Percentiles rank a stretch among this genome's conserved stretches.
These are phyloP conservation scores for Corydoras sp. DNA, from an alignment of 2,113 vertebrate species.

Conservation along the genomic window DNA sequence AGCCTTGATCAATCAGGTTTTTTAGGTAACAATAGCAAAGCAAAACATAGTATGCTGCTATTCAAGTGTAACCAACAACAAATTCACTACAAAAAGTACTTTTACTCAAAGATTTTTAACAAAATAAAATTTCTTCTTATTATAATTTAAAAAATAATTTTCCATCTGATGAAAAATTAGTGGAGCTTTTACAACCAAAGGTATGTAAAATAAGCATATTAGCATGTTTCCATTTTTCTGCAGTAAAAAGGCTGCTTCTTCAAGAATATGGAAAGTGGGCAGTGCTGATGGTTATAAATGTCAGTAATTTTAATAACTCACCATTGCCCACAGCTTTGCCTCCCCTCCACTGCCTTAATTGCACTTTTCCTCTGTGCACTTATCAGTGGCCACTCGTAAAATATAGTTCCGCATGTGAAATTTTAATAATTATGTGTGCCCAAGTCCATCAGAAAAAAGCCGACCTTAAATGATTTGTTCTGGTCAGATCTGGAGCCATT, in stretches of 20 bases:
- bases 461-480: conserved; percentile 51
- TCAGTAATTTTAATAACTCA: conserved; percentile 43
- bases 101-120: no score
- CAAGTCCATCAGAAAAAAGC: conserved; percentile 41
- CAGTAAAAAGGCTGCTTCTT: conserved; percentile 48
- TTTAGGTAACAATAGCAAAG: neutral
- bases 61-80: conserved; percentile 1
- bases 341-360: conserved; percentile 47
- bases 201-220: conserved; percentile 12
- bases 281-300: conserved; percentile 40
- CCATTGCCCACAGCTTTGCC: conserved; percentile 30
- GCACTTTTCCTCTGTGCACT: conserved; percentile 46
- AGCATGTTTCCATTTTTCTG: conserved; percentile 35
- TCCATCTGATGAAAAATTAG: conserved; percentile 16
- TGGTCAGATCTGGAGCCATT: conserved; percentile 41
- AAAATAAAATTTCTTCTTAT: no score
- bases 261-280: conserved; percentile 33
- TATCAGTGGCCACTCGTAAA: conserved; percentile 42
- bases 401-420: conserved; percentile 46
- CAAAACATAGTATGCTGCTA: neutral
- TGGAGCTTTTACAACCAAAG: conserved; percentile 15
- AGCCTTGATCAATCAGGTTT: neutral
- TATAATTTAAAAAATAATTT: neutral
- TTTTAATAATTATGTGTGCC: conserved; percentile 48
- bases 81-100: neutral